Evolutionary conservation across 2,797 vertebrate species (phyloP).

Genomic region (Rhynchotus rufescens): DNA sequence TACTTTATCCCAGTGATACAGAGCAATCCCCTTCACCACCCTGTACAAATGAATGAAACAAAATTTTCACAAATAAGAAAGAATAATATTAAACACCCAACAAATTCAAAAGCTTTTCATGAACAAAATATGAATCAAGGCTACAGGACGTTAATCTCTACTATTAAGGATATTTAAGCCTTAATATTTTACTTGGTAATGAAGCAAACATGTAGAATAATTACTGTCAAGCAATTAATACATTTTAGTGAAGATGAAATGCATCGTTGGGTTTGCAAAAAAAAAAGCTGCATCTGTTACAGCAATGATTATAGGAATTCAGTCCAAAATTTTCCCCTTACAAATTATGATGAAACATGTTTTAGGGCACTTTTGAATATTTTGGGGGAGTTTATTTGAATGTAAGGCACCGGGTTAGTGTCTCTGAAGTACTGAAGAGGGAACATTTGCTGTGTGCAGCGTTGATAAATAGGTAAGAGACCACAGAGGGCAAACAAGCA

Average conservation of each 20-base stretch:
- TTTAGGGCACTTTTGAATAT: neutral
- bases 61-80: neutral
- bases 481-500: neutral
- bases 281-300: neutral
- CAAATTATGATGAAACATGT: neutral
- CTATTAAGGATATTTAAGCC: neutral
- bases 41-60: neutral
- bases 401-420: neutral
- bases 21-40: neutral
- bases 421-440: neutral
- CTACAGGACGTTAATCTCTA: neutral
- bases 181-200: slow-evolving; percentile 47
- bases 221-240: slow-evolving; percentile 29
- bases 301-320: neutral
- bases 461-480: neutral
- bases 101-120: neutral
- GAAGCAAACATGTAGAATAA: slow-evolving; percentile 35
- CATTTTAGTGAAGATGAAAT: slow-evolving; percentile 12
- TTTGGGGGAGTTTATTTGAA: neutral
- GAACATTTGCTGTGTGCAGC: neutral
- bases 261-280: neutral
- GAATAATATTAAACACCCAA: neutral
- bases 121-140: neutral
- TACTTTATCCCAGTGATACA: neutral
- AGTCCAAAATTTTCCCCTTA: slow-evolving; percentile 11